Percentiles rank a stretch among this genome's conserved stretches.
These are phyloP conservation scores for Diarsia rubi DNA, from an alignment of 2,888 invertebrate species.

Conservation along the genomic window DNA sequence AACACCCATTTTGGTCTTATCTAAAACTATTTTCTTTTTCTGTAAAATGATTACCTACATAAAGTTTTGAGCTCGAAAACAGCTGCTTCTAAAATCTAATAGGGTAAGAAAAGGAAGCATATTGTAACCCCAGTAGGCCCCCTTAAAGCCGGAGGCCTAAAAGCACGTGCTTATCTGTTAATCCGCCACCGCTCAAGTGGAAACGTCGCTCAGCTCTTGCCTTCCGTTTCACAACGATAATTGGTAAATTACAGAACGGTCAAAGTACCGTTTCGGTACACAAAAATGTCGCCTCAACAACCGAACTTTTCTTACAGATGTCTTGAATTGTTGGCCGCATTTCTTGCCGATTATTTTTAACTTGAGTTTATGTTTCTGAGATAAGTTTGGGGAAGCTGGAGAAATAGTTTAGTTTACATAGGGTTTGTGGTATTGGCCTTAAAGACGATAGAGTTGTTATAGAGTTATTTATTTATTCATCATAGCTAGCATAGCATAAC, in stretches of 20 bases:
- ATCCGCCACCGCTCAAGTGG: slow-evolving; percentile 46
- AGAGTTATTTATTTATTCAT: slow-evolving; percentile 1
- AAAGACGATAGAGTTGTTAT: slow-evolving; percentile 26
- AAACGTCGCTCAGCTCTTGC: slow-evolving; percentile 48
- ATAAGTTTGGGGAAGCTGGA: neutral
- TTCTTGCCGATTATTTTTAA: slow-evolving; percentile 14
- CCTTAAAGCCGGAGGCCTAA: slow-evolving; percentile 6
- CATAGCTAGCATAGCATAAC: too few species aligned
- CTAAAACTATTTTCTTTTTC: neutral
- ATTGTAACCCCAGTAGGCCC: slow-evolving; percentile 14
- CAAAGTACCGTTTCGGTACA: slow-evolving; percentile 29
- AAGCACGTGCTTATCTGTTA: slow-evolving; percentile 48
- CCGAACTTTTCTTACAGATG: neutral
- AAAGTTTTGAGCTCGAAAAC: neutral
- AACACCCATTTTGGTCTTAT: neutral
- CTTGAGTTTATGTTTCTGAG: neutral
- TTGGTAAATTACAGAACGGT: slow-evolving; percentile 58
- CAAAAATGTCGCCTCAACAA: slow-evolving; percentile 39
- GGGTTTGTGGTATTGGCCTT: neutral
- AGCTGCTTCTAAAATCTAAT: neutral
- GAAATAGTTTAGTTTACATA: neutral
- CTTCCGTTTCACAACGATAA: slow-evolving; percentile 57
- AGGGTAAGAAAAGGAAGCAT: neutral
- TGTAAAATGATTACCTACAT: neutral
- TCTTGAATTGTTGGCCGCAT: slow-evolving; percentile 10